Evolutionary conservation across 2,797 vertebrate species (phyloP), one percentile per base, ranked within the genome.

Genomic region (Oreochromis grahami): DNA sequence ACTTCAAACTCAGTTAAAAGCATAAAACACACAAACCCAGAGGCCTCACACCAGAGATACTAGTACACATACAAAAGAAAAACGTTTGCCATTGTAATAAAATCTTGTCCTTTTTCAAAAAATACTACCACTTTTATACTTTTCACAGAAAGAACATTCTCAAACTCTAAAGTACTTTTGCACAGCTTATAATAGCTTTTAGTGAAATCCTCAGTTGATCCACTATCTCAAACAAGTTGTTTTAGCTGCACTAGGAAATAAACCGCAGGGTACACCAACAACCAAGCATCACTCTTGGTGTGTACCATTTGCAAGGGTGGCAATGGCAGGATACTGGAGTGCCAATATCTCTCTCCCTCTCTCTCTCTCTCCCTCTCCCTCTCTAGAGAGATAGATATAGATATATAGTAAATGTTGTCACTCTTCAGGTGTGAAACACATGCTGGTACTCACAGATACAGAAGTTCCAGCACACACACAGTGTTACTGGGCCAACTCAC

Each of bases 401-500:
- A 63, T 21, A 0, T 34, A 43, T 5, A 41, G 9, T 10, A 21
- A n/a, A 70, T 72, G 4, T 26, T 70, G 65, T 72, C 24, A 45
- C 41, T 72, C 41, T 19, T 72, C 15, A 72, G 41, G 41, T 45
- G 24, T 45, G 24, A 72, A 72, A 32, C 43, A n/a, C 68, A 74
- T 50, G 41, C 43, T 29, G 24, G 68, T 32, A 32, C 68, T 48
- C 43, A 74, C 43, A 32, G 24, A 72, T 50, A 74, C 10, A 74
- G 15, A 74, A 29, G 43, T 32, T 48, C 68, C 68, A 74, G 65
- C 43, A 72, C 68, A 82, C 58, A 80, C 77, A 2, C 63, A 78
- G 26, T 78, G 55, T 60, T 56, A 85, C 84, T 78, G 79, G 81
- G 79, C 85, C 84, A 53, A 83, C 60, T 77, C 80, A 84, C 76